Evolutionary conservation across 2,888 invertebrate genomes (phyloP), one percentile per base, ranked within the genome.

Genomic region (Drosophila longiperda): DNA sequence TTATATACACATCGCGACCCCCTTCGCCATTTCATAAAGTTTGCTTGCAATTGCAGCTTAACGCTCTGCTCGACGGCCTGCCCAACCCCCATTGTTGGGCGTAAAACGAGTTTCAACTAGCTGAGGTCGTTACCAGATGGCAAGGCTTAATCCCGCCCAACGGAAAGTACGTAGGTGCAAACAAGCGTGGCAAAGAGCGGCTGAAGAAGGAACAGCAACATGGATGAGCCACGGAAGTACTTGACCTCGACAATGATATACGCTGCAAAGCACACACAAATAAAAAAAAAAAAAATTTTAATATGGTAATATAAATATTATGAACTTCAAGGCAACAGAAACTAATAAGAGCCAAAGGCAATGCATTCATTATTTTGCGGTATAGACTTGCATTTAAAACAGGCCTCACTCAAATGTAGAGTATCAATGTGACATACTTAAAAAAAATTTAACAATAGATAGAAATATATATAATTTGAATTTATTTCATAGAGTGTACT

Each of bases 101-200:
- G 53, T 70, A 61, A 72, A 87, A 87, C 79, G 84, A 75, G 87
- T 62, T 70, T 72, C 80, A 73, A 79, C 82, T 82, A 73, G 75
- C 83, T 80, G 78, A 87, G 88, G 88, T 86, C 88, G 90, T 89
- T 86, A 86, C 80, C 85, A 89, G 85, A 84, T 89, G 84, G 76
- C 66, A 73, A 68, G 73, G 77, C 89, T 85, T 89, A 89, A 89
- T 69, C 67, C 73, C 65, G 60, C 63, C 77, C 63, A 72, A 66
- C 59, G 63, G 3, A 66, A 75, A 64, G 57, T 61, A 73, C 69
- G 63, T 71, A 77, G 83, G 83, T 83, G 81, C 75, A 80, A 82
- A 78, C 83, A 83, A 81, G 78, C 75, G 64, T 74, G 64, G 59
- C 52, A 73, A 62, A 66, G 60, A 66, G 55, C 66, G 65, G 69